Evolutionary conservation across 2,113 vertebrate genomes (phyloP).

Genomic region (Sorex araneus): DNA sequence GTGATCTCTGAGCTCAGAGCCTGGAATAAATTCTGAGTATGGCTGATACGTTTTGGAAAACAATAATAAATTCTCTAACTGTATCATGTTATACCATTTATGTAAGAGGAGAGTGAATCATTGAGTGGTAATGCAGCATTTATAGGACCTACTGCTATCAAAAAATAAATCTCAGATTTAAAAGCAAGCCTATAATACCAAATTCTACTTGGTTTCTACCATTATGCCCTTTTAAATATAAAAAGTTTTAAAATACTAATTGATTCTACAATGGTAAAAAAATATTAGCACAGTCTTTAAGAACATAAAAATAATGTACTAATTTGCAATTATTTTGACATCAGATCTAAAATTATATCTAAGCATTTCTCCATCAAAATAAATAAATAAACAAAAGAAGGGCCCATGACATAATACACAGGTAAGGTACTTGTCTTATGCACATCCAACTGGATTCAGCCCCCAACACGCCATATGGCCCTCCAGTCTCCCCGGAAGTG

Average conservation of each 20-base stretch:
- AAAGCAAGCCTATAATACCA: neutral
- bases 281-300: neutral
- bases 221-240: neutral
- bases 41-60: too few species aligned
- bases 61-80: neutral
- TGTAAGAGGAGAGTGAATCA: neutral
- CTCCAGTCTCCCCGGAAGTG: too few species aligned
- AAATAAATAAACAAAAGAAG: neutral
- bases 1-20: too few species aligned
- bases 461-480: too few species aligned
- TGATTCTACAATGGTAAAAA: neutral
- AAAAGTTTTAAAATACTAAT: slow-evolving; percentile 3
- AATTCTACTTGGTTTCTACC: neutral
- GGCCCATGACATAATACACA: too few species aligned
- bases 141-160: neutral
- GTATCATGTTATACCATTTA: neutral
- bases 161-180: neutral
- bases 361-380: neutral
- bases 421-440: too few species aligned
- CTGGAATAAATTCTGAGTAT: too few species aligned
- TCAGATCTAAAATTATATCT: neutral
- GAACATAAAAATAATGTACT: neutral
- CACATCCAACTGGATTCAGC: too few species aligned
- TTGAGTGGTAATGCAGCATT: neutral
- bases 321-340: neutral